Evolutionary conservation across 2,113 vertebrate species (phyloP), one percentile per base, ranked within the genome.

Genomic region (Muntiacus reevesi): DNA sequence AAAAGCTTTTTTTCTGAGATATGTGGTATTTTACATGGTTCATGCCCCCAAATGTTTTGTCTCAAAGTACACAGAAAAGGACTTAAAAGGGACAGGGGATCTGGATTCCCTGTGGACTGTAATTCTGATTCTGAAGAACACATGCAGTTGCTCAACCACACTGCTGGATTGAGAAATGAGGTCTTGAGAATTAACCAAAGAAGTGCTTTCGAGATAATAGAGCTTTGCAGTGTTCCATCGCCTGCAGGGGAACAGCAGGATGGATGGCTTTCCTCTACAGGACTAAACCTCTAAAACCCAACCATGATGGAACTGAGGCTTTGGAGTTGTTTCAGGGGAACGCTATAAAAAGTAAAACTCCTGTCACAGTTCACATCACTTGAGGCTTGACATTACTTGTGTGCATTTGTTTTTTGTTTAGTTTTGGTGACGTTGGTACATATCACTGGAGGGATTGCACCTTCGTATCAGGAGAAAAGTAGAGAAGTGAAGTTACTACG

Each of bases 131-230:
- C 88, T 84, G 71, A 96, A 87, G 59, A 94, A 94, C 11, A 81
- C 79, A 83, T 23, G 19, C 52, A 30, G 30, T 87, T 95, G 30
- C 79, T 94, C 84, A 89, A 12, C 16, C 40, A 28, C 86, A 59
- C 57, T 83, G 47, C 54, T 52, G 54, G 79, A 83, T 30, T 89
- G 91, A 97, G 76, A 96, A 87, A 95, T 55, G 79, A 54, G 30
- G 81, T 87, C 79, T 90, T 92, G 78, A 94, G 79, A 94, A 95
- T 90, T 82, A 84, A 40, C 76, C 60, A 50, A 60, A 93, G 52
- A 91, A 71, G 50, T 84, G 79, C 62, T 95, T 95, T 92, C 16
- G 59, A 89, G 94, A 96, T 88, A 87, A 94, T 16, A 86, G 60
- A 87, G 47, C 30, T 89, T 64, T 64, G 6, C 33, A 17, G 36